Evolutionary conservation across 2,797 vertebrate species (phyloP).

Genomic region (Hipposideros larvatus): DNA sequence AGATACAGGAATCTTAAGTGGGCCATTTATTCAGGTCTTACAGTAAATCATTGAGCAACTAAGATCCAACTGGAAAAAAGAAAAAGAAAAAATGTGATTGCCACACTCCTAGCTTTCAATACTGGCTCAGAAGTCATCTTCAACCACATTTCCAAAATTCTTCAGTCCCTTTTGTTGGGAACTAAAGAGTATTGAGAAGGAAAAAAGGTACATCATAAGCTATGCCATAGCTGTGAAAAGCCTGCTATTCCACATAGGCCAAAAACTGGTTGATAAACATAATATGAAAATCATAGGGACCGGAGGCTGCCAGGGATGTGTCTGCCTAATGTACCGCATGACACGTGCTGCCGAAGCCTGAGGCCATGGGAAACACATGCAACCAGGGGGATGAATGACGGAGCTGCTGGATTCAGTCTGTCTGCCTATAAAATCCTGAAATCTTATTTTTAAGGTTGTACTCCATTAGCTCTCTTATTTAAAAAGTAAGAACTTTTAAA

Average conservation of each 20-base stretch:
- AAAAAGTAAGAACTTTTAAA: background rate
- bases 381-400: accelerated
- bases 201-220: background rate
- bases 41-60: background rate
- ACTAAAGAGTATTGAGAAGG: background rate
- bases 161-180: background rate
- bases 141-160: background rate
- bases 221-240: background rate
- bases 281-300: background rate
- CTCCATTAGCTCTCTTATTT: background rate
- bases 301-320: accelerated
- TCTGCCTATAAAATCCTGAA: background rate
- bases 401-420: background rate
- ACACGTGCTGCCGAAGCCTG: accelerated
- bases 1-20: background rate
- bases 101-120: background rate
- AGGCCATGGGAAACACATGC: accelerated
- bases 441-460: background rate
- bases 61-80: background rate
- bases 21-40: background rate
- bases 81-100: background rate
- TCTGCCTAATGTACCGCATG: accelerated
- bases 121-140: background rate
- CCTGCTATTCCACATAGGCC: background rate
- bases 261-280: background rate